Conservation (phyloP, 2,888 invertebrate species). For the Hedya salicella region DNA sequence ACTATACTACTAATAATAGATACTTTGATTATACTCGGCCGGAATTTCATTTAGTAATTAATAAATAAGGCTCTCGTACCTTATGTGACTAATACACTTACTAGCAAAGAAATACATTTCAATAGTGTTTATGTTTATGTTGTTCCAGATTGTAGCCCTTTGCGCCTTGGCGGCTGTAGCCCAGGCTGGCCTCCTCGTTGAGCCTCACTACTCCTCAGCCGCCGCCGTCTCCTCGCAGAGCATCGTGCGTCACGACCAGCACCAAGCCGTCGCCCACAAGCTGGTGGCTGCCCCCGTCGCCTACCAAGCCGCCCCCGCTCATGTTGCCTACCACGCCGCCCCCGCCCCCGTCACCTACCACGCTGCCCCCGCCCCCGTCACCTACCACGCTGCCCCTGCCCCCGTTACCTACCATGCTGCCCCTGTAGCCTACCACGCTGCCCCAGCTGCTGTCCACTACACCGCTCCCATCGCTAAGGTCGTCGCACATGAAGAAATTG, state of each 20-base stretch:
- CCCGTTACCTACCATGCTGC: conserved; percentile 33
- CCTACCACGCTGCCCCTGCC: conserved; percentile 38
- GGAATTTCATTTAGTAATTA: no score
- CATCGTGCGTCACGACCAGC: conserved; percentile 50
- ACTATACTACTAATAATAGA: no score
- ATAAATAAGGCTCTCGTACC: no score
- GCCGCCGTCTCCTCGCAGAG: conserved; percentile 55
- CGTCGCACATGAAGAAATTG: conserved; percentile 42
- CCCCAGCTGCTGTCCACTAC: conserved; percentile 49
- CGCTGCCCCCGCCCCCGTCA: conserved; percentile 34
- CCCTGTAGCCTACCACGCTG: conserved; percentile 46
- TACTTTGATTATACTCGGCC: no score
- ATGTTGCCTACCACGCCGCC: conserved; percentile 40
- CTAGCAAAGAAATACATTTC: neutral
- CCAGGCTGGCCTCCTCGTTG: conserved; percentile 42
- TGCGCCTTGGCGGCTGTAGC: conserved; percentile 53
- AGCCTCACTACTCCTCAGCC: conserved; percentile 41
- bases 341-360: conserved; percentile 37
- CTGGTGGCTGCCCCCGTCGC: conserved; percentile 49
- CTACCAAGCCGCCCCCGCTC: conserved; percentile 47
- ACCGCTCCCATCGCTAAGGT: conserved; percentile 50
- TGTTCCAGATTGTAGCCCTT: conserved; percentile 33
- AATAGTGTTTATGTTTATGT: neutral
- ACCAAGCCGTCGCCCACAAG: conserved; percentile 35
- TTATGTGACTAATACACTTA: no score